Evolutionary conservation across 2,797 vertebrate genomes (phyloP), one percentile per base, ranked within the genome.

Genomic region (Morus bassanus): DNA sequence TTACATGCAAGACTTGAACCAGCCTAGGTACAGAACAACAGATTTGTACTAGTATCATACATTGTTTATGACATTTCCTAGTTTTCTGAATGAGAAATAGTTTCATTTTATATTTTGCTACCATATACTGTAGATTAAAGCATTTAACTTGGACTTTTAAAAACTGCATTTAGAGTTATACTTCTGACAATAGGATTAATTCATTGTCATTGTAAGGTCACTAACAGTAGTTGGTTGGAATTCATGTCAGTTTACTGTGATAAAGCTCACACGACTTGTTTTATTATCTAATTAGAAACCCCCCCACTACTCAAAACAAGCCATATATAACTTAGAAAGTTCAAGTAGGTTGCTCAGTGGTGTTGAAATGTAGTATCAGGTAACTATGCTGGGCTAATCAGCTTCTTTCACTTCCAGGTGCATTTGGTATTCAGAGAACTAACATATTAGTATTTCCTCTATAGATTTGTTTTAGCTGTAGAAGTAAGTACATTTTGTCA

Each of bases 251-350:
- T 94, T 95, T 94, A 93, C 72, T 78, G 70, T 37, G 78, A 97
- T 93, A 95, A 95, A 86, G 67, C 83, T 93, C 13, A 14, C 53
- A 95, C 54, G 61, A 64, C 57, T 96, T 94, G 63, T 94, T 97
- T 98, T 96, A 97, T 96, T 95, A 96, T 89, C 91, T 97, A 97
- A 95, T 96, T 97, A 97, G 94, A 96, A 95, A 79, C 45, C 41
- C 53, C 53, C 75, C 63, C 64, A 68, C 75, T 61, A 92, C 75
- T 61, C 45, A 67, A 84, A 90, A 63, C 92, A 96, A 91, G 93
- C 45, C 67, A 87, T 95, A 91, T 70, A 93, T 95, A 96, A 96
- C 73, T 46, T 31, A 82, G 41, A 65, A 93, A 90, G 89, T 97
- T 97, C 91, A 96, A 95, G 93, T 23, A 94, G 57, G 93, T 95